Conservation (phyloP, 2,888 invertebrate genomes). For the Idaea dimidiata region DNA sequence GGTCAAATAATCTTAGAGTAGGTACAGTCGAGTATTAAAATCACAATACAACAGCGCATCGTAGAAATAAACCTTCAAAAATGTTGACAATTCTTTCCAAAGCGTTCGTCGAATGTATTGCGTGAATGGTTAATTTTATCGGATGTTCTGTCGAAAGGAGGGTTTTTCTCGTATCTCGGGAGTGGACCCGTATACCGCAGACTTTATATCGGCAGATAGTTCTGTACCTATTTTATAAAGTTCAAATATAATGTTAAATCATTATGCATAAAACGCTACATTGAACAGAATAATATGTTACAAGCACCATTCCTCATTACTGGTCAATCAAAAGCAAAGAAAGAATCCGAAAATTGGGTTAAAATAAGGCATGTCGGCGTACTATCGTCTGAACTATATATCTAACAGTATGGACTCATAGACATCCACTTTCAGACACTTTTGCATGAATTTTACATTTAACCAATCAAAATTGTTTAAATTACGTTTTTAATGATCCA, state of each 20-base stretch:
- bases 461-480: no score
- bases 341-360: no score
- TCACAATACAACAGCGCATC: not conserved
- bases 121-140: slow-evolving; percentile 23
- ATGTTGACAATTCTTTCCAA: not conserved
- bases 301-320: no score
- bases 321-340: no score
- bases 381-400: not conserved
- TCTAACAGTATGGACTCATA: not conserved
- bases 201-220: not conserved
- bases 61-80: not conserved
- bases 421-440: no score
- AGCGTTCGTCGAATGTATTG: slow-evolving; percentile 20
- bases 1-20: not conserved
- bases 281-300: no score
- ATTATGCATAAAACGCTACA: no score
- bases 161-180: not conserved
- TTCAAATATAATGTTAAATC: no score
- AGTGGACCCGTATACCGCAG: not conserved
- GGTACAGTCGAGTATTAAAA: not conserved
- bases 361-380: not conserved
- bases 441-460: no score
- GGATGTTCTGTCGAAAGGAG: slow-evolving; percentile 16
- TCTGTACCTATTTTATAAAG: no score
- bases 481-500: no score